phyloP scores from a whole-genome alignment of 2,113 vertebrate species.

The Rhinoptilus africanus region DNA sequence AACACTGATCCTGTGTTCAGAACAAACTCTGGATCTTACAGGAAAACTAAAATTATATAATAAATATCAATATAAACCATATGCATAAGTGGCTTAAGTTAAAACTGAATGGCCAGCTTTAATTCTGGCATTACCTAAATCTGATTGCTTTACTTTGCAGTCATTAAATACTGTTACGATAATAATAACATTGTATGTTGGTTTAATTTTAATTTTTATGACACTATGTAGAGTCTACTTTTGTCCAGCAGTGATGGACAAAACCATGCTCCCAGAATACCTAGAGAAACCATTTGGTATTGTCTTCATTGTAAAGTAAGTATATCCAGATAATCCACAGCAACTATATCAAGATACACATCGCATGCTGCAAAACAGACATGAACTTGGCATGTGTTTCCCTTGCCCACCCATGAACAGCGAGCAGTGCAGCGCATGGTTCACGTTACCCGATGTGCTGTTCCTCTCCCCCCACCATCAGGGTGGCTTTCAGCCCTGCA shows the following conservation, averaged over 20 bases:
- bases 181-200: not conserved
- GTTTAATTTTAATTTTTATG: not conserved
- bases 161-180: not conserved
- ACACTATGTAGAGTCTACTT: not conserved
- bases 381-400: not conserved
- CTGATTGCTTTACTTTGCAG: not conserved
- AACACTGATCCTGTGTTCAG: not conserved
- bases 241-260: not conserved
- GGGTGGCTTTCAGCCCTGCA: slow-evolving; percentile 20
- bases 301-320: not conserved
- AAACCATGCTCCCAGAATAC: not conserved
- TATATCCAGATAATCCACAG: not conserved
- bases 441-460: not conserved
- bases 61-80: not conserved
- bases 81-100: not conserved
- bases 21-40: not conserved
- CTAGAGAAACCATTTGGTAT: not conserved
- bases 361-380: not conserved
- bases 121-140: not conserved
- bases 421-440: not conserved
- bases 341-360: not conserved
- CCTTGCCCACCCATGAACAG: not conserved
- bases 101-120: not conserved
- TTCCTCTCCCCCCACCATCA: not conserved
- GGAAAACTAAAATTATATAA: not conserved